A percentile compares a stretch with the other conserved stretches of the same genome.
Evolutionary conservation across 2,888 invertebrate genomes (phyloP).

Genomic region (Thysanoteuthis rhombus): DNA sequence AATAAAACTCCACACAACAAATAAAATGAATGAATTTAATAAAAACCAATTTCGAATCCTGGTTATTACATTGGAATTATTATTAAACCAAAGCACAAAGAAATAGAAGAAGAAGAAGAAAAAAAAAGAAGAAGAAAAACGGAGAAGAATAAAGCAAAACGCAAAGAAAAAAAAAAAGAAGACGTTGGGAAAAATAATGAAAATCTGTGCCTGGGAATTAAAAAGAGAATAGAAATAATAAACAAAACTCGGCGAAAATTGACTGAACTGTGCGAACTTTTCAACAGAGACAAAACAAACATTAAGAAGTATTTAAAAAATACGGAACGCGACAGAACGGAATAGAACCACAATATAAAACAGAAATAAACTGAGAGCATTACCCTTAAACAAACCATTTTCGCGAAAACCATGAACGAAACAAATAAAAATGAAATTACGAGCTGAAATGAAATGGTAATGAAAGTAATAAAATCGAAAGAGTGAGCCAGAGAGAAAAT

Average conservation of each 20-base stretch:
- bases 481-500: neutral
- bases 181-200: neutral
- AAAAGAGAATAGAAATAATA: neutral
- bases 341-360: neutral
- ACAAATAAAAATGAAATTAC: neutral
- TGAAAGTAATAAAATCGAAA: neutral
- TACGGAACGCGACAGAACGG: neutral
- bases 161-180: too few relatives aligned
- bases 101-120: too few relatives aligned
- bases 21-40: too few relatives aligned
- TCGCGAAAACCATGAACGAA: neutral
- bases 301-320: constrained; percentile 12
- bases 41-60: too few relatives aligned
- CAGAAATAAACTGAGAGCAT: neutral
- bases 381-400: constrained; percentile 12
- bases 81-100: too few relatives aligned
- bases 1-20: too few relatives aligned
- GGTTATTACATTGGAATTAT: too few relatives aligned
- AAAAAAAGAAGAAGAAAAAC: neutral
- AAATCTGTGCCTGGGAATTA: neutral
- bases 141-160: neutral
- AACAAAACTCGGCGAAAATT: neutral
- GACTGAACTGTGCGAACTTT: neutral
- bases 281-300: neutral
- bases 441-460: neutral